Evolutionary conservation across 2,888 invertebrate species (phyloP).

Genomic region (Arrhopalites spinosus): DNA sequence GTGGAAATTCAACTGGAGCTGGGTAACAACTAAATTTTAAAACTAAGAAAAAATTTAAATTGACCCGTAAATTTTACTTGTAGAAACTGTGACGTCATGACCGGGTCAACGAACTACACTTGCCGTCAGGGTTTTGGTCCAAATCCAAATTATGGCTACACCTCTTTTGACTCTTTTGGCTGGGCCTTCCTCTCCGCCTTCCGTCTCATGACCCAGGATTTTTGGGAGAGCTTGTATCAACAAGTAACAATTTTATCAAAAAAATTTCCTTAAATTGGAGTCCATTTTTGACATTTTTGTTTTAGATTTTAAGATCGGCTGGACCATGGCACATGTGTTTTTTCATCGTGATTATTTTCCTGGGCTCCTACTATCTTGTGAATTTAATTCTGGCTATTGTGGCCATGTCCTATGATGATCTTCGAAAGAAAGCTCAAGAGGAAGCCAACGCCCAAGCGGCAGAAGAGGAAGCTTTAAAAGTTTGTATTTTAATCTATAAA

Average conservation of each 20-base stretch:
- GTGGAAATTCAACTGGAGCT: constrained; percentile 91
- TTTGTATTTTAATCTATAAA: no score
- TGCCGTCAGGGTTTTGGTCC: constrained; percentile 90
- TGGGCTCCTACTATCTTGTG: constrained; percentile 98
- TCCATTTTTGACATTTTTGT: constrained; percentile 2
- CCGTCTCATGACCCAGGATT: constrained; percentile 98
- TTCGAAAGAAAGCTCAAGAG: constrained; percentile 96
- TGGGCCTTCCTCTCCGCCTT: constrained; percentile 97
- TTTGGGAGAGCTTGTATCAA: constrained; percentile 98
- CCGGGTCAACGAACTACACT: constrained; percentile 73
- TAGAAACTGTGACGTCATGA: constrained; percentile 69
- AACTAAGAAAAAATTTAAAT: no score
- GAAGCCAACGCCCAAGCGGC: constrained; percentile 79
- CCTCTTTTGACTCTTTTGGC: constrained; percentile 97
- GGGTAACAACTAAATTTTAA: constrained; percentile 66
- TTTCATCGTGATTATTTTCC: constrained; percentile 97
- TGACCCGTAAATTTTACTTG: constrained; percentile 52
- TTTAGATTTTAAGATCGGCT: constrained; percentile 84
- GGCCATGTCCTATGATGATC: constrained; percentile 98
- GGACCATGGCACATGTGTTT: constrained; percentile 96
- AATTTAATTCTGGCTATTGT: constrained; percentile 98
- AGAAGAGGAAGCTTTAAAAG: constrained; percentile 84
- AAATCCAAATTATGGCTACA: constrained; percentile 96
- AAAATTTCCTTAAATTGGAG: neutral
- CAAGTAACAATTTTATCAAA: constrained; percentile 65